Conservation (phyloP, 2,888 invertebrate species). For the Trichogramma evanescens region DNA sequence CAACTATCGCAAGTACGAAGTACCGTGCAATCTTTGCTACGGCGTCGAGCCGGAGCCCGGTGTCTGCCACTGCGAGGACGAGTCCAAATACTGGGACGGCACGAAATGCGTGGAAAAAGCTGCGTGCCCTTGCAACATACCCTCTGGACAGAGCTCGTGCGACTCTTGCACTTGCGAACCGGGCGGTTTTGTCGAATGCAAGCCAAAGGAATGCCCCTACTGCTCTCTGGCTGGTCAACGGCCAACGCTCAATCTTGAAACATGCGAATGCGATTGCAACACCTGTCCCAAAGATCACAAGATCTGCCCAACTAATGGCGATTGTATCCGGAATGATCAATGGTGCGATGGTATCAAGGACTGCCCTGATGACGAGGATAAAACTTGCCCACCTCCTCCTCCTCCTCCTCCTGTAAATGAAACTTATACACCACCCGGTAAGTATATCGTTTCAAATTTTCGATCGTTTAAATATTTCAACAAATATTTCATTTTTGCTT, state of each 20-base stretch:
- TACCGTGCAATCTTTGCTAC: conserved; percentile 53
- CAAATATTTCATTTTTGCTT: too few species aligned
- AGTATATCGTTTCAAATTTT: too few species aligned
- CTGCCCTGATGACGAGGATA: conserved; percentile 74
- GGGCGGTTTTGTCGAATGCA: conserved; percentile 66
- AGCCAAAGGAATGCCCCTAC: conserved; percentile 60
- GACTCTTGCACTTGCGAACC: conserved; percentile 72
- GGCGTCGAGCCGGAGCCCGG: conserved; percentile 46
- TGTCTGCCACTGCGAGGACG: conserved; percentile 51
- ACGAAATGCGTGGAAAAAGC: conserved; percentile 61
- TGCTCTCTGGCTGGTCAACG: conserved; percentile 57
- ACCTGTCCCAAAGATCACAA: conserved; percentile 61
- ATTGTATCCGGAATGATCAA: conserved; percentile 60
- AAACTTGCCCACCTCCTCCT: too few species aligned
- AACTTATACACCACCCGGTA: too few species aligned
- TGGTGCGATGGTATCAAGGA: conserved; percentile 80
- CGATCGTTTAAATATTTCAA: too few species aligned
- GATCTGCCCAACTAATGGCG: conserved; percentile 67
- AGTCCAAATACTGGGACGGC: conserved; percentile 66
- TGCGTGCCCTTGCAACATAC: conserved; percentile 70
- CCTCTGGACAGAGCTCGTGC: conserved; percentile 59
- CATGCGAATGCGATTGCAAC: conserved; percentile 68
- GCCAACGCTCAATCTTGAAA: conserved; percentile 51
- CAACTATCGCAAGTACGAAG: conserved; percentile 56
- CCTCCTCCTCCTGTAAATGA: too few species aligned